Conservation (phyloP, 1,140 invertebrate species). For the Stegodyphus dumicola region DNA sequence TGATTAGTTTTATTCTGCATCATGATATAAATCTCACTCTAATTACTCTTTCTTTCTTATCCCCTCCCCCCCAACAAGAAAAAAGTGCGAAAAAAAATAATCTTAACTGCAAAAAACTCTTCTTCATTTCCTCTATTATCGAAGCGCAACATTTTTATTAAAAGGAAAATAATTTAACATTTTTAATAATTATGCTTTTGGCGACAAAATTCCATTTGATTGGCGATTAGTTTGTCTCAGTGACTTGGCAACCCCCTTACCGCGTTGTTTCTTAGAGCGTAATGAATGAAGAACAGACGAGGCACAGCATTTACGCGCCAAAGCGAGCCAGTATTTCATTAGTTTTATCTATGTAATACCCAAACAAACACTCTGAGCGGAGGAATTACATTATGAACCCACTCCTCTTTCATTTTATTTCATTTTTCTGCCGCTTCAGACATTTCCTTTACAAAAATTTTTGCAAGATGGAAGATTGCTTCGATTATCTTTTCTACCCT, state of each 20-base stretch:
- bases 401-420: slow-evolving; percentile 34
- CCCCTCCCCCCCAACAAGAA: no score
- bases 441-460: slow-evolving; percentile 38
- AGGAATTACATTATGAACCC: slow-evolving; percentile 55
- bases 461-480: slow-evolving; percentile 35
- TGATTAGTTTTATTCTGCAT: background rate
- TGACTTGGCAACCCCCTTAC: slow-evolving; percentile 25
- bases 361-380: slow-evolving; percentile 27
- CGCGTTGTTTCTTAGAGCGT: slow-evolving; percentile 35
- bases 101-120: no score
- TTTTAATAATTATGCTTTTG: slow-evolving; percentile 4
- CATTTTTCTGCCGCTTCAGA: slow-evolving; percentile 26
- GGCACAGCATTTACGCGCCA: slow-evolving; percentile 33
- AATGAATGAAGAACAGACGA: slow-evolving; percentile 49
- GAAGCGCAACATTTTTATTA: no score
- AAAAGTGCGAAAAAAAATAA: no score
- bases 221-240: slow-evolving; percentile 24
- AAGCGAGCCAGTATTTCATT: slow-evolving; percentile 49
- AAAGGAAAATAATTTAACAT: no score
- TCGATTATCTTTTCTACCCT: slow-evolving; percentile 33
- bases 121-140: no score
- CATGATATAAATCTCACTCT: no score
- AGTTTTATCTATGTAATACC: slow-evolving; percentile 54
- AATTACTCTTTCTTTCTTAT: no score
- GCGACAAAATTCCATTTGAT: slow-evolving; percentile 4